Base-by-base conservation (phyloP, 2,888 invertebrate species). In the Masnerella sp. region DNA sequence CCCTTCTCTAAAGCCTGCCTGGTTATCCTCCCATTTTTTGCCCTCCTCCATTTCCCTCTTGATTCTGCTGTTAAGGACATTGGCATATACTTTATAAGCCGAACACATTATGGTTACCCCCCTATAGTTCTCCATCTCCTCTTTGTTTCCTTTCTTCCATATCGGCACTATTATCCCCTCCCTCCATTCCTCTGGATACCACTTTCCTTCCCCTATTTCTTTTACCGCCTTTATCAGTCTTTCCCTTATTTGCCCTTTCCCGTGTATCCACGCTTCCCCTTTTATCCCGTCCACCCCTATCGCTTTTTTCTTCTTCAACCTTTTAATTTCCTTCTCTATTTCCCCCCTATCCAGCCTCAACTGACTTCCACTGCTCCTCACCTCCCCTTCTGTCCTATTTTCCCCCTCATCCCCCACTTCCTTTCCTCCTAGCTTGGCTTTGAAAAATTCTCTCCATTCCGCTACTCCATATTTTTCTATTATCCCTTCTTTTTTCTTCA, bases 1-100 rank as follows among this genome's bases (percentile, higher is more conserved):
- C 3, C 28, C 28, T n/a, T 28, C n/a, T n/a, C 28, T 28, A 28
- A 28, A 28, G 2, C 28, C 28, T n/a, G 28, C 28, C 3, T 28
- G 28, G 28, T 28, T 28, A 7, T 28, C 28, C 3, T 28, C 28
- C 28, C 28, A 28, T n/a, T 9, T 28, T n/a, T n/a, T n/a, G 7
- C n/a, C n/a, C 3, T 28, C 28, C 28, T 28, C 28, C 28, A 28
- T 28, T n/a, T 28, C n/a, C n/a, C n/a, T 28, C n/a, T 28, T 28
- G n/a, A 28, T 28, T n/a, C 47, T 47, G 2, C 15, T 8, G 8
- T 47, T 47, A 9, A 47, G 2, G 9, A 47, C 20, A 4, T n/a
- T 20, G 5, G 47, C 47, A 47, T 8, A 47, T 8, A 47, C n/a
- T 15, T 17, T 47, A 47, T 43, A 43, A 5, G 43, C 15, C 5